Percentiles rank a stretch among this genome's conserved stretches.
These are phyloP conservation scores for Lagopus muta DNA, from an alignment of 2,113 vertebrate genomes.

Conservation along the genomic window DNA sequence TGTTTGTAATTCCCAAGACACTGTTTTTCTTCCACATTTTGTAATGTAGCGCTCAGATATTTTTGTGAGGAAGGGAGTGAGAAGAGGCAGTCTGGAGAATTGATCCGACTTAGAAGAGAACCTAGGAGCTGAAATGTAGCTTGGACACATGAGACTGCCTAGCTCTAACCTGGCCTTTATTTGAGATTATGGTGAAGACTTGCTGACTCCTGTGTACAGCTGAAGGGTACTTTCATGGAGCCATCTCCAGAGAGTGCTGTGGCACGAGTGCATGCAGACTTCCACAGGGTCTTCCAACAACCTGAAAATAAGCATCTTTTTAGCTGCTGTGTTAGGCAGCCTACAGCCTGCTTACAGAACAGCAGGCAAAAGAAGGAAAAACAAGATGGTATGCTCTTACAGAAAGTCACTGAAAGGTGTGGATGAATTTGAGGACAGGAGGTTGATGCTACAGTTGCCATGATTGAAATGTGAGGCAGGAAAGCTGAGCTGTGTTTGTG, in stretches of 20 bases:
- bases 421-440: background rate
- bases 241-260: background rate
- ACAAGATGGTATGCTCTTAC: background rate
- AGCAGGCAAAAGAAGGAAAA: background rate
- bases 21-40: background rate
- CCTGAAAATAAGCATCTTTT: background rate
- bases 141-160: background rate
- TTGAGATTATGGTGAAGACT: background rate
- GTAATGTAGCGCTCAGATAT: background rate
- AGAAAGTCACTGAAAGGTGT: background rate
- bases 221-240: background rate
- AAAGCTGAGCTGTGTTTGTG: accelerated
- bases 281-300: background rate
- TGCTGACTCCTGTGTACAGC: background rate
- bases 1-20: background rate
- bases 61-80: background rate
- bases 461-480: accelerated
- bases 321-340: background rate
- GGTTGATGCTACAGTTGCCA: background rate
- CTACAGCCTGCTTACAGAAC: background rate
- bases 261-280: background rate
- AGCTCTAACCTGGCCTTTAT: background rate
- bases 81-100: background rate
- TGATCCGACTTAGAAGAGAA: background rate
- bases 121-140: background rate